These are phyloP conservation scores for Leptopilina clavipes DNA, from an alignment of 1,140 invertebrate genomes.

Conservation along the genomic window DNA sequence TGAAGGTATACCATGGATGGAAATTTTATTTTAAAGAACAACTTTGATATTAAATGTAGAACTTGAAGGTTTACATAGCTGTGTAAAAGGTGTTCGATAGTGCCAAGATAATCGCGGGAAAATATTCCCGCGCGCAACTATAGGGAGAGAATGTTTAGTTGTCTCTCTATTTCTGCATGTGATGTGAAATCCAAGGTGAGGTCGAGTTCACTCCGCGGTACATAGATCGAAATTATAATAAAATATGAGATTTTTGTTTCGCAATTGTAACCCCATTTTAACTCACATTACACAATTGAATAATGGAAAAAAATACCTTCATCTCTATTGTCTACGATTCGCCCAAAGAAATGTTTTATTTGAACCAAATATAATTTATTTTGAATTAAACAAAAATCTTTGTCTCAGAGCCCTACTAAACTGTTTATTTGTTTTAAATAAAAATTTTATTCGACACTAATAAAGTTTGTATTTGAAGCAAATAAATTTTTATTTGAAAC, in stretches of 20 bases:
- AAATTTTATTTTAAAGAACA: conserved; percentile 32
- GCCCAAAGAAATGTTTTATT: no score
- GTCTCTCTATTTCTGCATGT: not conserved
- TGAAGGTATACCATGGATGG: not conserved
- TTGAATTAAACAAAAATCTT: no score
- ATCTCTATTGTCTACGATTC: no score
- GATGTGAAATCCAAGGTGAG: conserved; percentile 8
- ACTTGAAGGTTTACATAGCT: no score
- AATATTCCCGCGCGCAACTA: conserved; percentile 47
- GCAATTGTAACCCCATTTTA: not conserved
- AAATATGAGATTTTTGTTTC: not conserved
- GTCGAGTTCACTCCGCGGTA: conserved; percentile 9
- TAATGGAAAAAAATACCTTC: not conserved
- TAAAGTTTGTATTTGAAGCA: no score
- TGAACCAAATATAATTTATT: no score
- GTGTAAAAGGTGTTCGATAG: conserved; percentile 47
- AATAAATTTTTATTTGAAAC: no score
- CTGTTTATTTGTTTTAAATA: no score
- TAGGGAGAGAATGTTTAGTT: conserved; percentile 46
- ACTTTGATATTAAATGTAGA: conserved; percentile 10
- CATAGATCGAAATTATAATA: conserved; percentile 17
- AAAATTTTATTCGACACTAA: no score
- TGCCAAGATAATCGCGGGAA: conserved; percentile 53
- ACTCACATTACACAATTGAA: not conserved
- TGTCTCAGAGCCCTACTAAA: no score